phyloP scores from a whole-genome alignment of 2,888 invertebrate species.

The Athrips mouffetella region DNA sequence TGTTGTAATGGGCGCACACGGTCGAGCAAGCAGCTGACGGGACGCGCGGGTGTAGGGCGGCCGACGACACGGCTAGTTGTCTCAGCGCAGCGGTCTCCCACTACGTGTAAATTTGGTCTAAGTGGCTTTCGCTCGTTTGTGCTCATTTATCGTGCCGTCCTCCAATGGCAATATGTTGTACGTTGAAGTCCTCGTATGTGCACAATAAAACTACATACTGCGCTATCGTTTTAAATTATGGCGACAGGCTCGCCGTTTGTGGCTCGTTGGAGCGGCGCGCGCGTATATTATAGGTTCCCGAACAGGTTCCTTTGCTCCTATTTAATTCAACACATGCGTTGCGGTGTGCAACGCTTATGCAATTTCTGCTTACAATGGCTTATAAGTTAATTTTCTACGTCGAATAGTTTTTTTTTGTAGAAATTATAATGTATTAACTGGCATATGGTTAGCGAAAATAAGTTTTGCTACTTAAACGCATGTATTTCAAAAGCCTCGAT shows the following conservation, averaged over 20 bases:
- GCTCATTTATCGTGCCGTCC: constrained; percentile 65
- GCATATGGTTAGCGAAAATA: constrained; percentile 32
- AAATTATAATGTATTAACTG: constrained; percentile 31
- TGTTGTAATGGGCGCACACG: constrained; percentile 23
- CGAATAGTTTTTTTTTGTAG: constrained; percentile 41
- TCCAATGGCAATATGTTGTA: constrained; percentile 60
- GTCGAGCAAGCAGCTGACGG: constrained; percentile 62
- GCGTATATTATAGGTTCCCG: constrained; percentile 52
- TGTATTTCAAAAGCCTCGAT: neutral
- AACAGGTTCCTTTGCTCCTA: constrained; percentile 72
- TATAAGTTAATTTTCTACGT: constrained; percentile 45
- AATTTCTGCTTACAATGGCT: constrained; percentile 63
- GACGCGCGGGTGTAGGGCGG: constrained; percentile 35
- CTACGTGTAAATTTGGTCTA: constrained; percentile 76
- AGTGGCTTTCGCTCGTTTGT: constrained; percentile 73
- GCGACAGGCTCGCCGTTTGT: constrained; percentile 61
- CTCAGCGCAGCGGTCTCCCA: constrained; percentile 67
- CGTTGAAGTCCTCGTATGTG: constrained; percentile 55
- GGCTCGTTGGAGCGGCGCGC: constrained; percentile 52
- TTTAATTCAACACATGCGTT: constrained; percentile 63
- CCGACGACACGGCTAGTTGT: too few relatives aligned
- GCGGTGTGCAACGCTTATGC: constrained; percentile 62
- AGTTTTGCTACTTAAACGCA: neutral
- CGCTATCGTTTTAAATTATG: constrained; percentile 67
- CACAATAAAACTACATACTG: constrained; percentile 66